Percentiles rank a stretch among this genome's conserved stretches.
Conservation (phyloP, 2,888 invertebrate species). For the Strigamia crassipes region DNA sequence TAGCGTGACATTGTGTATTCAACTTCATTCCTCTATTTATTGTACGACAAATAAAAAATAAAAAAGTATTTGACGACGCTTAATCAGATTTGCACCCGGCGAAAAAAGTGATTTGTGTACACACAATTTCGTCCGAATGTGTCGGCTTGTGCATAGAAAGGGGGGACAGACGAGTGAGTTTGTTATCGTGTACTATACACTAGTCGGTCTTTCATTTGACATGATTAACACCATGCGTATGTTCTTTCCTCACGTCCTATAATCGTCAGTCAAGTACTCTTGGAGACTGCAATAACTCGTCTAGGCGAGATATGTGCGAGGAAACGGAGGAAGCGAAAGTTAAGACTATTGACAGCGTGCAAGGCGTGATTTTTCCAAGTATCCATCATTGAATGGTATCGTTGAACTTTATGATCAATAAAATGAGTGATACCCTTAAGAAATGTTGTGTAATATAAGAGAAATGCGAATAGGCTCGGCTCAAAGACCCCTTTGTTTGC, state of each 20-base stretch:
- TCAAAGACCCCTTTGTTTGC: conserved; percentile 4
- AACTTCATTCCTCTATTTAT: not conserved
- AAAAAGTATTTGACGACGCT: not conserved
- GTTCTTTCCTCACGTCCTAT: conserved; percentile 27
- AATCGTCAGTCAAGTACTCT: conserved; percentile 32
- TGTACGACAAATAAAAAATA: not conserved
- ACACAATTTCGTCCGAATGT: not conserved
- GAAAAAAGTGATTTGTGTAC: conserved; percentile 19
- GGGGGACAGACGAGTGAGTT: not conserved
- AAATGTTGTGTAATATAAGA: conserved; percentile 11
- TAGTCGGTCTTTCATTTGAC: conserved; percentile 5
- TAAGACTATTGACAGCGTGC: conserved; percentile 27
- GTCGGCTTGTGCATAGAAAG: not conserved
- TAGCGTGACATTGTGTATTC: too few species aligned
- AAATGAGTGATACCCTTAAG: conserved; percentile 30
- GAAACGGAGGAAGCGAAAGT: conserved; percentile 10
- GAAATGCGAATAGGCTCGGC: not conserved
- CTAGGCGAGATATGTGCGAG: not conserved
- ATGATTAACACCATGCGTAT: conserved; percentile 19
- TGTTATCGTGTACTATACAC: conserved; percentile 11
- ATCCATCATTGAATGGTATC: conserved; percentile 29
- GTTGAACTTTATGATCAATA: conserved; percentile 31
- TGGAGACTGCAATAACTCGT: conserved; percentile 15
- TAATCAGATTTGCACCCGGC: not conserved
- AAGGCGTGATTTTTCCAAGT: conserved; percentile 30